These are phyloP conservation scores for Troides aeacus DNA, from an alignment of 2,888 invertebrate genomes.

Conservation along the genomic window DNA sequence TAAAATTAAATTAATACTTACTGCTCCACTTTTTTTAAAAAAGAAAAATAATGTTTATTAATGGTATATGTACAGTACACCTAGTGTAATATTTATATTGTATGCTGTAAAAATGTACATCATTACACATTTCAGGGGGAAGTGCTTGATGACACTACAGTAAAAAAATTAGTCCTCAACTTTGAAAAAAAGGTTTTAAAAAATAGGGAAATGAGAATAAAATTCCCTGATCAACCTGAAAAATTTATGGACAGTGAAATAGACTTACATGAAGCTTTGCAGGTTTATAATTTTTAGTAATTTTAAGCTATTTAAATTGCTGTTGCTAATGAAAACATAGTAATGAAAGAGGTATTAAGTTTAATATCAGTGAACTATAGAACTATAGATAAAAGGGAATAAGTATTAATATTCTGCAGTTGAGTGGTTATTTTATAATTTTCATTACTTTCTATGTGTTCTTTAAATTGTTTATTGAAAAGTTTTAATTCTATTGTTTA, in stretches of 20 bases:
- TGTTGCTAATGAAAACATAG: too few relatives aligned
- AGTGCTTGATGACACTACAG: constrained; percentile 90
- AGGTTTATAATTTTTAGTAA: constrained; percentile 63
- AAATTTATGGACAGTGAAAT: constrained; percentile 99
- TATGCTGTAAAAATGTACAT: background rate
- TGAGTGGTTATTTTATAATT: too few relatives aligned
- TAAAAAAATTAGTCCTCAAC: constrained; percentile 93
- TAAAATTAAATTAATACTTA: background rate
- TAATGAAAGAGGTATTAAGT: too few relatives aligned
- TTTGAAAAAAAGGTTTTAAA: constrained; percentile 96
- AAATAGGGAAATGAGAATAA: constrained; percentile 98
- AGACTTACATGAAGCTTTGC: constrained; percentile 92
- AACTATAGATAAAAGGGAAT: too few relatives aligned
- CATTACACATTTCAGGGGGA: constrained; percentile 82
- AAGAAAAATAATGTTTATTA: background rate
- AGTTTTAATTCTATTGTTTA: background rate
- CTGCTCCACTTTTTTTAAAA: background rate
- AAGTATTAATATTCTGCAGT: too few relatives aligned
- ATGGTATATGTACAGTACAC: too few relatives aligned
- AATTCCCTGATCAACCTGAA: constrained; percentile 97
- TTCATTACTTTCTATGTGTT: too few relatives aligned
- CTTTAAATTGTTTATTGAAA: background rate
- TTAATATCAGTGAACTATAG: too few relatives aligned
- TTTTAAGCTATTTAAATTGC: too few relatives aligned
- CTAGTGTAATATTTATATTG: too few relatives aligned